phyloP scores from a whole-genome alignment of 2,797 vertebrate genomes.

The Mormyrops attenuatus region DNA sequence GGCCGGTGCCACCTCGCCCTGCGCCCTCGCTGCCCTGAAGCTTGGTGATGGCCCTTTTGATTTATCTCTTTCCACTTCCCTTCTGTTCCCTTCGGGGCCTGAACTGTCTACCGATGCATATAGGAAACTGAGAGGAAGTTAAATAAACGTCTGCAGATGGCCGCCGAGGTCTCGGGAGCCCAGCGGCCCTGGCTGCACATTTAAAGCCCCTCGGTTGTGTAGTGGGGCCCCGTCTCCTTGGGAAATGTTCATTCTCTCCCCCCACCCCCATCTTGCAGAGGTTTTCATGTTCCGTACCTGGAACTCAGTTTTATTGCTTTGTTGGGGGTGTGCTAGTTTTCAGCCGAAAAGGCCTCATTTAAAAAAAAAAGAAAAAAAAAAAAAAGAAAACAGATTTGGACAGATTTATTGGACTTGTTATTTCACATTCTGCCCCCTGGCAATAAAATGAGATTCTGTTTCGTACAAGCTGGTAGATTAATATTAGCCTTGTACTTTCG shows the following conservation, averaged over 20 bases:
- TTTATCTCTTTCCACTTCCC: constrained; percentile 42
- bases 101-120: constrained; percentile 28
- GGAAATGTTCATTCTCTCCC: constrained; percentile 5
- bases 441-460: constrained; percentile 27
- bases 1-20: constrained; percentile 26
- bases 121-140: constrained; percentile 33
- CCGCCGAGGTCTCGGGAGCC: constrained; percentile 28
- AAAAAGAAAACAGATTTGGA: constrained; percentile 52
- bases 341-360: constrained; percentile 50
- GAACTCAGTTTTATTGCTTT: constrained; percentile 57
- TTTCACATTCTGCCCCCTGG: not conserved
- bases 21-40: constrained; percentile 42
- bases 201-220: constrained; percentile 50
- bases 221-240: constrained; percentile 17
- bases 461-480: constrained; percentile 42
- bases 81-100: constrained; percentile 27
- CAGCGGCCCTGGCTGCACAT: constrained; percentile 50
- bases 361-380: constrained; percentile 33
- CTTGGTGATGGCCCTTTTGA: constrained; percentile 19
- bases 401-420: constrained; percentile 52
- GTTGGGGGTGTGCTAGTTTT: constrained; percentile 57
- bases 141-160: constrained; percentile 30
- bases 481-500: constrained; percentile 2
- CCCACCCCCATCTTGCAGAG: constrained; percentile 13
- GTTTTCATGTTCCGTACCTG: constrained; percentile 51